Evolutionary conservation across 1,140 invertebrate species (phyloP), one percentile per base, ranked within the genome.

Genomic region (Drosophila orosa): DNA sequence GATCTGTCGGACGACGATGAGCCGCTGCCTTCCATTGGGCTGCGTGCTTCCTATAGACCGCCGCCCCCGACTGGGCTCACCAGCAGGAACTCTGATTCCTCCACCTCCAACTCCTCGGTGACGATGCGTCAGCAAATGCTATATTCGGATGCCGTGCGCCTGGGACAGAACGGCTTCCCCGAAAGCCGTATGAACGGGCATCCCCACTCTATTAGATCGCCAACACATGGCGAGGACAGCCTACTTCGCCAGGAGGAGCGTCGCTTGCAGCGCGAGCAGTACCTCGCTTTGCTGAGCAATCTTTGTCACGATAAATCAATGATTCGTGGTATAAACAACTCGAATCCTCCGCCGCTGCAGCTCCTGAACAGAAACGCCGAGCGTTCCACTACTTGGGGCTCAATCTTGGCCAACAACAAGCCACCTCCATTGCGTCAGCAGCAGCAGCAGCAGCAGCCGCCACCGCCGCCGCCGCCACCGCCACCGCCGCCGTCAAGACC

Each of bases 91-190:
- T 2, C 55, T 29, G 27, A 57, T 22, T 39, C 57, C 9, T 33
- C 45, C 15, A 45, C 44, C 10, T 22, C 50, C 6, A 61, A 35
- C 0, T 19, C 40, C 3, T 24, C 66, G 24, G 2, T 27, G 17
- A 4, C 17, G 0, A 33, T 68, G 8, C 58, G 67, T 5, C 61
- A 61, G 4, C 47, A 57, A 19, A 8, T 84, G 24, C 42, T 78
- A 1, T 86, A 82, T 29, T 79, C 82, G 1, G 82, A 86, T 35
- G 82, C 84, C 3, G 58, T 86, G 19, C 82, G 82, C 5, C 54
- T 60, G 22, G 79, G 79, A 17, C 63, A 59, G 33, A 87, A 83
- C n/a, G 84, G 84, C 3, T 76, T 50, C 1, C 15, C 8, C 3
- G 68, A 82, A 8, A 33, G 56, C 4, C 29, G 25, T 7, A 22